Percentiles rank a stretch among this genome's conserved stretches.
These are phyloP conservation scores for Troides helena DNA, from an alignment of 2,888 invertebrate species.

Conservation along the genomic window DNA sequence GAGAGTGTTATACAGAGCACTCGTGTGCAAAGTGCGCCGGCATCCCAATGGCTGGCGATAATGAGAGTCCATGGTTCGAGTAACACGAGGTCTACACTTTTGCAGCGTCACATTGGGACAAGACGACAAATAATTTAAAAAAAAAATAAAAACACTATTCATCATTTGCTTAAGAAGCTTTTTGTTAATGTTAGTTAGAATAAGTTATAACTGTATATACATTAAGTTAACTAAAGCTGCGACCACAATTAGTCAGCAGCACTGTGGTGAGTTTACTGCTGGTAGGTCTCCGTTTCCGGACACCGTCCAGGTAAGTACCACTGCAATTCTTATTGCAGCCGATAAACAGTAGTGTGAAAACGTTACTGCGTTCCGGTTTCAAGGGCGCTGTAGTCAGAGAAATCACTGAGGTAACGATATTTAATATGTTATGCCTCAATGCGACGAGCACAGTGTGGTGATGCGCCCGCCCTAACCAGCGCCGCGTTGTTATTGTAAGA, in stretches of 20 bases:
- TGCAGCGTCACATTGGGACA: background rate
- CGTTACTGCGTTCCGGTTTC: too few relatives aligned
- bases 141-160: too few relatives aligned
- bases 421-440: background rate
- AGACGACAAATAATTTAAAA: background rate
- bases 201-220: too few relatives aligned
- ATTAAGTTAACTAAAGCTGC: too few relatives aligned
- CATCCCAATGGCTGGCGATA: constrained; percentile 35
- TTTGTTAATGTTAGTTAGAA: too few relatives aligned
- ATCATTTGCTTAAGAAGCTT: too few relatives aligned
- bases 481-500: too few relatives aligned
- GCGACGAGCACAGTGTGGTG: background rate
- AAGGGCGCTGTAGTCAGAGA: background rate
- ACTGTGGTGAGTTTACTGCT: too few relatives aligned
- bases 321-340: background rate
- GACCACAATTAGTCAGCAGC: too few relatives aligned
- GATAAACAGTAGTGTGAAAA: too few relatives aligned
- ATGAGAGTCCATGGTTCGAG: constrained; percentile 41
- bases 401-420: background rate
- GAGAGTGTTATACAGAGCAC: too few relatives aligned
- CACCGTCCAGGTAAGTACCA: background rate
- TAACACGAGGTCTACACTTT: constrained; percentile 33
- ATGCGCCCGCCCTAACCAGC: too few relatives aligned
- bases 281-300: background rate
- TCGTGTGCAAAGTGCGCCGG: constrained; percentile 19